A percentile compares a stretch with the other conserved stretches of the same genome.
Conservation (phyloP, 2,888 invertebrate species). For the Ornithoptera alexandrae region DNA sequence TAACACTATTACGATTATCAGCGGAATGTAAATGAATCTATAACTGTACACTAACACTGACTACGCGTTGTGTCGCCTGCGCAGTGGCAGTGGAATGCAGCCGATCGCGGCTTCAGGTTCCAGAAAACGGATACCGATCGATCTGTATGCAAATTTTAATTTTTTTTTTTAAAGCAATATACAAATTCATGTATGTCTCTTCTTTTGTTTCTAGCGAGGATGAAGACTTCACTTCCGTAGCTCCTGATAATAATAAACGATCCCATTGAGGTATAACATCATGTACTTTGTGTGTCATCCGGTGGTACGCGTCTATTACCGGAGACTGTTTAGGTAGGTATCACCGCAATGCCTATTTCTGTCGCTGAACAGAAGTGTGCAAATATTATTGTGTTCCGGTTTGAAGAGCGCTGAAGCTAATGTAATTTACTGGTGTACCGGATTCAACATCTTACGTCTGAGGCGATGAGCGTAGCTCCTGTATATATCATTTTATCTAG, state of each 20-base stretch:
- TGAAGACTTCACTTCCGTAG: neutral
- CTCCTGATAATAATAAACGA: neutral
- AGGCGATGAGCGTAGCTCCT: no score
- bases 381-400: no score
- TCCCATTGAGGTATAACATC: no score
- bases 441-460: no score
- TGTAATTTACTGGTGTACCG: no score
- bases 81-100: constrained; percentile 1
- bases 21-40: constrained; percentile 38
- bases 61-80: constrained; percentile 2
- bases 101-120: neutral
- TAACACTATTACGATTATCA: constrained; percentile 40
- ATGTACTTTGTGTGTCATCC: no score
- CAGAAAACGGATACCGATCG: neutral
- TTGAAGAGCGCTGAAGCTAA: no score
- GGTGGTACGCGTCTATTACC: no score
- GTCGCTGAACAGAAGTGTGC: no score
- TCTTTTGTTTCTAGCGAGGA: neutral
- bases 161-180: constrained; percentile 6
- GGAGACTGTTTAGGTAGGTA: no score
- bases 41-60: constrained; percentile 31
- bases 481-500: no score
- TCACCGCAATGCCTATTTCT: no score
- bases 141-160: constrained; percentile 14
- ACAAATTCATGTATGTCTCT: constrained; percentile 2